phyloP scores from a whole-genome alignment of 2,888 invertebrate genomes.

The Microctonus aethiopoides region DNA sequence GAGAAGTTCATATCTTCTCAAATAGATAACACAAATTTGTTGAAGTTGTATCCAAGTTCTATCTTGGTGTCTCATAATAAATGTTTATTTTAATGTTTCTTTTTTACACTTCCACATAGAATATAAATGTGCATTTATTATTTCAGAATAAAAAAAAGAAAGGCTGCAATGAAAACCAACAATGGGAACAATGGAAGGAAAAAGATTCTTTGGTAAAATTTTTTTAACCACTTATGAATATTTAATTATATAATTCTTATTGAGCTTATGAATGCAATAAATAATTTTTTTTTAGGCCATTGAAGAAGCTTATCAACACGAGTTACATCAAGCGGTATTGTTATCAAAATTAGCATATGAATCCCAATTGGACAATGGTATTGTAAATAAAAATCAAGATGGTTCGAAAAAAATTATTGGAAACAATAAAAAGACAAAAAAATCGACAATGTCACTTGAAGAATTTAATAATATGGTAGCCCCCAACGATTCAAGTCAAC shows the following conservation, averaged over 20 bases:
- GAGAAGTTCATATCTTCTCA: too few species aligned
- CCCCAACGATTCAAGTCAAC: conserved; percentile 46
- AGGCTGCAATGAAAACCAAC: conserved; percentile 70
- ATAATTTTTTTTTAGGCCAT: conserved; percentile 52
- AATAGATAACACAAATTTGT: too few species aligned
- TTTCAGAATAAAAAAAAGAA: conserved; percentile 68
- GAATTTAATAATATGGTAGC: conserved; percentile 77
- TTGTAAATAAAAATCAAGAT: conserved; percentile 68
- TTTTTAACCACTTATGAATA: background rate
- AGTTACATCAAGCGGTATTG: conserved; percentile 76
- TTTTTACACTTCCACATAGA: background rate
- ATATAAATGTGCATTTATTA: background rate
- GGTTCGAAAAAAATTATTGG: conserved; percentile 64
- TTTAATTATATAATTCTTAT: background rate
- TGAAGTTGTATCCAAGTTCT: too few species aligned
- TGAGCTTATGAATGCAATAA: background rate
- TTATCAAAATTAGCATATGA: conserved; percentile 77
- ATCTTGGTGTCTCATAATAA: too few species aligned
- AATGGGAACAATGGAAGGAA: conserved; percentile 81
- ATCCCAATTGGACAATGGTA: conserved; percentile 50
- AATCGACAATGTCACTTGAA: conserved; percentile 79
- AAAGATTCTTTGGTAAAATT: conserved; percentile 75
- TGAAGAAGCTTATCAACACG: conserved; percentile 68
- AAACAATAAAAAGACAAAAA: conserved; percentile 72
- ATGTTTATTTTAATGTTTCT: too few species aligned